phyloP scores from a whole-genome alignment of 2,113 vertebrate genomes.

The Amphilophus citrinellus region DNA sequence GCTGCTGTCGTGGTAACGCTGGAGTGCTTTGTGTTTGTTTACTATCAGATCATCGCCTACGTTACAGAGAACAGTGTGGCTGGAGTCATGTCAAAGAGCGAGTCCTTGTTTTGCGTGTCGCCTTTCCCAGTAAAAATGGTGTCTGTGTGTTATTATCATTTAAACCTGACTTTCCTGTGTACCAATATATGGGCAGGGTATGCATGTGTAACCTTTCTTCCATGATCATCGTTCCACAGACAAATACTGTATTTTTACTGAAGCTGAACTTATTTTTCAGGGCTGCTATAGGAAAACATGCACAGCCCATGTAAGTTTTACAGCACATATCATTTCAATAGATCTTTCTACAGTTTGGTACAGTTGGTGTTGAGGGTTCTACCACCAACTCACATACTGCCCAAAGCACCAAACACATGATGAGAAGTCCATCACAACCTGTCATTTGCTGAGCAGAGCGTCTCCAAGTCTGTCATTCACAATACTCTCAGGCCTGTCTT shows the following conservation, averaged over 20 bases:
- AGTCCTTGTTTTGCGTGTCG: no score
- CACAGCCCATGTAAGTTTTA: background rate
- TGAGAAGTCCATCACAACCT: background rate
- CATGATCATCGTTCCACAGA: background rate
- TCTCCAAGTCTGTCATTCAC: background rate
- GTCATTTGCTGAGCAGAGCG: background rate
- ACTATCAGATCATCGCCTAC: no score
- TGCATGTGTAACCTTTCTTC: background rate
- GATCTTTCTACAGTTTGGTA: background rate
- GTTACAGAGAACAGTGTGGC: no score
- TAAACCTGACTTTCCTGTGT: background rate
- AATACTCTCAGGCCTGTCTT: background rate
- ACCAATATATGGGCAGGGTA: background rate
- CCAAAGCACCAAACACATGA: background rate
- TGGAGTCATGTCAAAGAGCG: background rate
- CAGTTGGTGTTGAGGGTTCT: rapidly evolving
- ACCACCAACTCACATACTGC: background rate
- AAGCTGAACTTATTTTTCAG: background rate
- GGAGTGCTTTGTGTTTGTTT: background rate
- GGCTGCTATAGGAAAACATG: background rate
- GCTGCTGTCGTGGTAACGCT: background rate
- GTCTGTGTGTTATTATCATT: background rate
- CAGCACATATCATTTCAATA: background rate
- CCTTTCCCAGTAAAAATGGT: background rate
- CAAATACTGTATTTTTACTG: background rate